phyloP scores from a whole-genome alignment of 2,797 vertebrate genomes.

The Tapera naevia region DNA sequence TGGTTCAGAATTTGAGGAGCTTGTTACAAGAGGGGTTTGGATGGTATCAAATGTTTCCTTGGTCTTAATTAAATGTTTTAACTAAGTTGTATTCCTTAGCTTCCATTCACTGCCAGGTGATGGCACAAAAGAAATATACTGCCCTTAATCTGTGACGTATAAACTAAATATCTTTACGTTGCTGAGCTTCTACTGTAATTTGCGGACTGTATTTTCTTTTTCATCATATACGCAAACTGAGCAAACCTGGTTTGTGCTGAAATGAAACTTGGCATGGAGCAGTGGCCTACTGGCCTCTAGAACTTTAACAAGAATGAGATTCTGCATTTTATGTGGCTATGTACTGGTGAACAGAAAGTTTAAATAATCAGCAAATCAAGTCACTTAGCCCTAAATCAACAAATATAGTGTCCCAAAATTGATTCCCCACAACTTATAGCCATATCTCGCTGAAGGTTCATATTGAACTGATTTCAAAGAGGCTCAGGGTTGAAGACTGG shows the following conservation, averaged over 20 bases:
- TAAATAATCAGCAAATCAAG: constrained; percentile 50
- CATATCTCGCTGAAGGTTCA: neutral
- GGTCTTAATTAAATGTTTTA: neutral
- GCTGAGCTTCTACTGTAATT: neutral
- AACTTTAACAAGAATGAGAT: constrained; percentile 31
- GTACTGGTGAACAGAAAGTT: constrained; percentile 53
- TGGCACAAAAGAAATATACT: neutral
- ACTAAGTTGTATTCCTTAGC: neutral
- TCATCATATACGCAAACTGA: neutral
- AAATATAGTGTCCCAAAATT: constrained; percentile 44
- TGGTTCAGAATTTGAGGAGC: neutral
- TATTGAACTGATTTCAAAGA: neutral
- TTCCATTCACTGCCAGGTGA: neutral
- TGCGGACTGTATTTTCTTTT: neutral
- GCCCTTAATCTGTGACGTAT: neutral
- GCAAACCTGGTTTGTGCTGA: constrained; percentile 30
- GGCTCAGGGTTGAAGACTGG: neutral
- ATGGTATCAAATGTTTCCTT: neutral
- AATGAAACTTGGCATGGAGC: constrained; percentile 24
- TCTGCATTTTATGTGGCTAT: constrained; percentile 53
- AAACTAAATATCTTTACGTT: neutral
- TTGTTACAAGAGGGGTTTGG: neutral
- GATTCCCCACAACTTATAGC: constrained; percentile 31
- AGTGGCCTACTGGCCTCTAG: constrained; percentile 30
- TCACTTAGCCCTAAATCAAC: constrained; percentile 32